Percentiles rank a stretch among this genome's conserved stretches.
Evolutionary conservation across 2,113 vertebrate species (phyloP).

Genomic region (Brachypodius melanocephalos): DNA sequence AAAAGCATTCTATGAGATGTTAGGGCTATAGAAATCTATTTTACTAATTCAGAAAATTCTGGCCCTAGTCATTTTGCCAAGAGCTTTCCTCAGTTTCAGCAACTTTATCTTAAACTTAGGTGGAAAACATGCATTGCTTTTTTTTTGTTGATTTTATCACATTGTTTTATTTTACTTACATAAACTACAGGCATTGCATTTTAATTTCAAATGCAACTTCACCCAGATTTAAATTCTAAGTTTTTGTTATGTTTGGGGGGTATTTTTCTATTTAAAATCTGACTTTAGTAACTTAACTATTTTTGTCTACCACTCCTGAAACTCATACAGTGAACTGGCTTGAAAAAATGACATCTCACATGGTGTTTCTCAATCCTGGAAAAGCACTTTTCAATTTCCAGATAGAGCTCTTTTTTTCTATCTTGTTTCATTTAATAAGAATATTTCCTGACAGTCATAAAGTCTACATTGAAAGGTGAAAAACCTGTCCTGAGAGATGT

Average conservation of each 20-base stretch:
- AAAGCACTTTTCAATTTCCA: background rate
- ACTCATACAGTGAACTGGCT: background rate
- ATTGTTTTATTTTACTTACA: background rate
- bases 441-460: background rate
- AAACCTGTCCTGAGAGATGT: background rate
- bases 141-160: background rate
- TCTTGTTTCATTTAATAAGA: background rate
- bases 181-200: background rate
- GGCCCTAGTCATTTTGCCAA: background rate
- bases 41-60: background rate
- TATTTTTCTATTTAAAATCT: background rate
- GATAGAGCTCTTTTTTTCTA: background rate
- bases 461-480: background rate
- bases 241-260: background rate
- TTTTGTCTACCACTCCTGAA: background rate
- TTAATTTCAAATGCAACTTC: background rate
- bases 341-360: background rate
- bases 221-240: background rate
- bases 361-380: background rate
- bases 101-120: background rate
- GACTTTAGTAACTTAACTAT: background rate
- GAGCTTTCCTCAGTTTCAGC: background rate
- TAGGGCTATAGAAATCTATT: background rate
- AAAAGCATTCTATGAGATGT: background rate
- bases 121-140: background rate